Evolutionary conservation across 2,113 vertebrate genomes (phyloP).

Genomic region (Chloebia gouldiae): DNA sequence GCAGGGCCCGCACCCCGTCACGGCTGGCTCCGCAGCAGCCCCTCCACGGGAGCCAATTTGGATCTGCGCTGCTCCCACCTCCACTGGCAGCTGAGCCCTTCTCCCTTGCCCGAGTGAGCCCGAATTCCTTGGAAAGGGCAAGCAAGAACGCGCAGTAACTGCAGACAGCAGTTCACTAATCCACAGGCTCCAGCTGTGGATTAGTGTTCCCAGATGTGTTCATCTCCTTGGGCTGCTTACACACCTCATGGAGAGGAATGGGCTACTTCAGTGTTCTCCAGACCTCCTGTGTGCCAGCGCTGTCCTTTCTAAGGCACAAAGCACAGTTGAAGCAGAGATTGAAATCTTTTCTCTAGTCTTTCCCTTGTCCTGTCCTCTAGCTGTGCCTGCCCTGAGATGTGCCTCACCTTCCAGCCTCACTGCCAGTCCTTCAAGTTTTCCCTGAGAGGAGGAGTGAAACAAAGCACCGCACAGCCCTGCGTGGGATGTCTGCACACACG

Average conservation of each 20-base stretch:
- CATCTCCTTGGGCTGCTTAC: neutral
- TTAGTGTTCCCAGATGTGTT: neutral
- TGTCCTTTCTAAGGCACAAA: fast-evolving
- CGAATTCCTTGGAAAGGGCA: neutral
- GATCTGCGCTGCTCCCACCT: neutral
- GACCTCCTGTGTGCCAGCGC: neutral
- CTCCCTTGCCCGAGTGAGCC: neutral
- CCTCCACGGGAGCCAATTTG: fast-evolving
- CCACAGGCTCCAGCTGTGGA: neutral
- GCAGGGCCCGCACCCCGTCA: fast-evolving
- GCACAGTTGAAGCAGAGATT: neutral
- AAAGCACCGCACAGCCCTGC: neutral
- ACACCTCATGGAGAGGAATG: neutral
- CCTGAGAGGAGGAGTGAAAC: neutral
- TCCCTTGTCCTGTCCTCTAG: neutral
- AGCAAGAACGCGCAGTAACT: neutral
- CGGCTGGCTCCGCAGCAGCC: neutral
- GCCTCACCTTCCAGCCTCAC: neutral
- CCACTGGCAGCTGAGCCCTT: neutral
- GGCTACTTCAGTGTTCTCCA: neutral
- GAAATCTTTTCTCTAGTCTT: neutral
- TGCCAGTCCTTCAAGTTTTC: neutral
- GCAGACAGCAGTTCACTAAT: neutral
- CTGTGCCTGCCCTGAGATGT: neutral
- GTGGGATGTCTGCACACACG: neutral